Evolutionary conservation across 2,113 vertebrate species (phyloP), one percentile per base, ranked within the genome.

Genomic region (Alouatta palliata): DNA sequence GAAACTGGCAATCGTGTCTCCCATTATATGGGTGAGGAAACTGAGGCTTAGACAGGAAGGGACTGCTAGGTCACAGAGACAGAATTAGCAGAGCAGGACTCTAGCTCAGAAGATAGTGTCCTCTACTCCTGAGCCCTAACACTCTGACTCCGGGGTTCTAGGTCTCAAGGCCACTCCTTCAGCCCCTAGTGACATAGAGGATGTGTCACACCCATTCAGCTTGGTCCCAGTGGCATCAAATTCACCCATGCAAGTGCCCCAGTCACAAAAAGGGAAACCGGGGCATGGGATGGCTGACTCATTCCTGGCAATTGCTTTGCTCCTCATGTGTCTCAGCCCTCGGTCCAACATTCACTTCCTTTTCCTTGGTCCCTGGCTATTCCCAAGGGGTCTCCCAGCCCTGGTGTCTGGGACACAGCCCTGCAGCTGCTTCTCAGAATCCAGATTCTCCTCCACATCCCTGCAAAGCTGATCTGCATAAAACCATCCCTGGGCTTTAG

Each of bases 401-500:
- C 52, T 68, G 25, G 11, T 0, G 4, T 75, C 8, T 23, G 71
- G 20, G 30, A 32, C 64, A 11, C 37, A 71, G 23, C 13, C 66
- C 52, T 45, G 14, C 19, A 45, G 37, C 43, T 70, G 66, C 64
- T 11, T 43, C 6, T 47, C 77, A 3, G 87, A 79, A 95, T 30
- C 40, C 89, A 73, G 54, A 35, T 21, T 77, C 80, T 89, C 56
- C 92, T 87, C 76, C 35, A 7, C 0, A 14, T 20, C 70, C 77
- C 61, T 75, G 64, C 76, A 85, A 94, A 91, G 83, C 91, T 88
- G 52, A 90, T 96, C 93, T 96, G 84, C 97, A 97, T 95, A 94
- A 98, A 94, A 80, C 88, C 83, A 54, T 97, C 90, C 96, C 96
- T 1, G 0, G 94, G 97, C 88, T 68, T 80, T 97, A 94, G 96